A percentile compares a stretch with the other conserved stretches of the same genome.
Evolutionary conservation across 1,140 invertebrate species (phyloP).

Genomic region (Atta cephalotes): DNA sequence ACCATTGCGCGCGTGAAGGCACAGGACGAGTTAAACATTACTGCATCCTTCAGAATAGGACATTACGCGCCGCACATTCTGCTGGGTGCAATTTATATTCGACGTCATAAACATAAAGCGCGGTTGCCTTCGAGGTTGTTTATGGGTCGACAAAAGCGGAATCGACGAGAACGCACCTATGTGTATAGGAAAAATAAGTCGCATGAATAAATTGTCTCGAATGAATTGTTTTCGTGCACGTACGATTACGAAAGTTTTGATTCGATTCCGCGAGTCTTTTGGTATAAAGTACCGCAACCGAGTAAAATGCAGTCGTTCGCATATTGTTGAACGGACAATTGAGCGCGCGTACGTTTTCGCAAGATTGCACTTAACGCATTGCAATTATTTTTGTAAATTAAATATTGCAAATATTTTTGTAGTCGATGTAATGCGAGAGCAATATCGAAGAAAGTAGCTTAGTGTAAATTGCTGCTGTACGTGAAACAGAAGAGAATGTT

Average conservation of each 20-base stretch:
- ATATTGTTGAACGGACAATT: background rate
- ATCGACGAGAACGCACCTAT: slow-evolving; percentile 5
- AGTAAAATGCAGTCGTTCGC: slow-evolving; percentile 18
- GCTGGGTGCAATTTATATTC: slow-evolving; percentile 26
- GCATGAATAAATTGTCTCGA: slow-evolving; percentile 37
- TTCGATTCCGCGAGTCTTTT: background rate
- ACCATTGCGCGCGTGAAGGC: background rate
- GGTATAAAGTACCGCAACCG: background rate
- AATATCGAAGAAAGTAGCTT: background rate
- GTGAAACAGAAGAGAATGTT: background rate
- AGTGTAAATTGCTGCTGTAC: background rate
- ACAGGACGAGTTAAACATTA: background rate
- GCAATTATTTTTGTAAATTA: slow-evolving; percentile 15
- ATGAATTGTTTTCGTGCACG: slow-evolving; percentile 3
- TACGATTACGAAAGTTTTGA: background rate
- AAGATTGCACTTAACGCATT: background rate
- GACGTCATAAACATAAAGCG: slow-evolving; percentile 30
- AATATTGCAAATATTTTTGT: background rate
- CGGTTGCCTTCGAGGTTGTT: slow-evolving; percentile 5
- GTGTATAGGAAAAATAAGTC: background rate
- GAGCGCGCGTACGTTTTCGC: background rate
- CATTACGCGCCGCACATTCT: slow-evolving; percentile 9
- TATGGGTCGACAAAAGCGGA: no score
- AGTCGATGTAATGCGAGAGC: background rate
- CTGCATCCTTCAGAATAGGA: slow-evolving; percentile 14